Evolutionary conservation across 2,113 vertebrate genomes (phyloP), one percentile per base, ranked within the genome.

Genomic region (Tupaia chinensis): DNA sequence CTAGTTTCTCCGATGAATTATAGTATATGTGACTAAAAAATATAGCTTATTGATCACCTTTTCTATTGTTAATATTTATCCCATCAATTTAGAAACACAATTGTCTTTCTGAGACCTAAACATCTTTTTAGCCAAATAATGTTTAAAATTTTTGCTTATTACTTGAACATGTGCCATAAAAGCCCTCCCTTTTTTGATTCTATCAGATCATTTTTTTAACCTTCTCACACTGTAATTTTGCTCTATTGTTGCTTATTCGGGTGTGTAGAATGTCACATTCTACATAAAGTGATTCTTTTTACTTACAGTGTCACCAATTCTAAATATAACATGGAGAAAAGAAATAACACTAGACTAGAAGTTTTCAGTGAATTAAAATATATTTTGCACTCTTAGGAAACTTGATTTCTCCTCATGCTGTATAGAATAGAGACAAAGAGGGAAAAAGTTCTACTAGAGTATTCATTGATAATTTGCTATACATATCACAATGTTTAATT

Each of bases 41-140:
- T 17, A 65, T 1, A 69, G 8, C 15, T 34, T 78, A 68, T 78
- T 68, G 82, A 82, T 87, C n/a, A 90, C 16, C 9, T 77, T 80
- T 85, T 89, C 79, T 70, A 58, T 78, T 90, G 82, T 61, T 85
- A 25, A 58, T 53, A 81, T 34, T 58, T 85, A 87, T 81, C 0
- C 17, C 25, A 90, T 80, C 85, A 60, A 89, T 80, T 89, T 76
- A 90, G 16, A 93, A 77, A 16, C 19, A 77, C 8, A 87, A 65
- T 4, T 78, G 7, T 58, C 34, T 65, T 81, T 70, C 70, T 93
- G 53, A 77, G 32, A 90, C 23, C 54, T 80, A 87, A 77, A 61
- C 66, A 82, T n/a, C 53, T 72, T 60, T 93, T 90, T 68, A 95
- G 79, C 82, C 19, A 91, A 90, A 90, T 83, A 87, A 34, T 17